Evolutionary conservation across 2,797 vertebrate species (phyloP), one percentile per base, ranked within the genome.

Genomic region (Lagocephalus sceleratus): DNA sequence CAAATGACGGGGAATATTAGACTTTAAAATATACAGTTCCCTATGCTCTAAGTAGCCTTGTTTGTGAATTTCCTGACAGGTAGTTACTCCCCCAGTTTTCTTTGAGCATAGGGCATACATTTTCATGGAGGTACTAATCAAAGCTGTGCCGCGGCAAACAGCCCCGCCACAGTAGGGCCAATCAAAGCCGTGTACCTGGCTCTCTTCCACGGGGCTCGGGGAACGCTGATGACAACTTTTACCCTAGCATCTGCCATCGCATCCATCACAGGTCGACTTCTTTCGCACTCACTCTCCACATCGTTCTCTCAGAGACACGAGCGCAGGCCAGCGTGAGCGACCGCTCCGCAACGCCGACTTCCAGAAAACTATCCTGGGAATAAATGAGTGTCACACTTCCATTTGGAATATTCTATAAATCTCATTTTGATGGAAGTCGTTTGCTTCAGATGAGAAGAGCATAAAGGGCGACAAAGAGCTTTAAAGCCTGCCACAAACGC

Each of bases 61-160:
- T 90, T 91, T 90, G 86, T 87, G 85, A 87, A 76, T 87, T 87
- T 87, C 75, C 80, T 90, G 91, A 90, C 86, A 89, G 86, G 85
- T 89, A 89, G 86, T 85, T 78, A 88, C 88, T 87, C 89, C 89
- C 86, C 84, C 76, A 66, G 79, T 89, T 90, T 89, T 84, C 89
- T 89, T 88, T 87, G 87, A 90, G 83, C 79, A 74, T 48, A 41
- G 79, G 78, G 79, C 82, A 85, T 87, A 81, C 85, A 91, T 90
- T 91, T 92, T 90, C 81, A 87, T 89, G 84, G 86, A 84, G 82
- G 68, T 61, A 59, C 85, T 90, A 91, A 91, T 91, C 89, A 91
- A 90, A 91, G 86, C 73, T 45, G 76, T 54, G 67, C 82, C 57
- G 81, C 66, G 68, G 85, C 81, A 85, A 87, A 88, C 68, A 73